Base-by-base conservation (phyloP, 2,888 invertebrate species). In the Rhamphomyia laevipes region DNA sequence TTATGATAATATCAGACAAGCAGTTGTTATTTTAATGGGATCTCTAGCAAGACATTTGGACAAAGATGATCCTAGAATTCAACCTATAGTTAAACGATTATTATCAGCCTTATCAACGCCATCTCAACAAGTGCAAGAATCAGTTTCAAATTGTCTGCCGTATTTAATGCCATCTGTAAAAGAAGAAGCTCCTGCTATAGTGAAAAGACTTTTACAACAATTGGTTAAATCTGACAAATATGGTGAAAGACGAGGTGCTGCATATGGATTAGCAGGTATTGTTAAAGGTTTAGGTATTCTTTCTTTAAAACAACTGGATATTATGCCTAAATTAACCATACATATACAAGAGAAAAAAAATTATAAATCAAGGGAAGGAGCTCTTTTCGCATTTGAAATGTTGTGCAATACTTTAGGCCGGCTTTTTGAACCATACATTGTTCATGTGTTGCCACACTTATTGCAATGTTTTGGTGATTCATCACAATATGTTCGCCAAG, bases 321-420 rank as follows among this genome's bases (percentile, higher is more conserved):
- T 97, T 40, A 96, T 97, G 91, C 85, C 86, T 3, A 88, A 88
- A 54, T 74, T 96, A 45, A 93, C 91, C 0, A 86, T 84, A 47
- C 93, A 94, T 48, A 91, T 97, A 58, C 93, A 94, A 64, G 93
- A 97, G 66, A 97, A 97, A 71, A 96, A 96, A 68, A 93, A 93
- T 65, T 91, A 88, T 61, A 85, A 89, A 58, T 88, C 89, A 57
- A 76, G 96, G 48, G 97, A 96, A 77, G 94, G 89, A 77, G 94
- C 96, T 0, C 73, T 99, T 46, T 92, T 99, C 74, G 96, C 96
- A 0, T 91, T 99, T 73, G 97, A 97, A 75, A 93, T 95, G 82
- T 76, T 96, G 42, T 95, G 94, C 70, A 83, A 84, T 59, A 68
- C 68, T 4, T 77, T 99, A 61, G 97, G 97, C 1, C 84, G 95